Evolutionary conservation across 2,113 vertebrate genomes (phyloP).

Genomic region (Connochaetes taurinus): DNA sequence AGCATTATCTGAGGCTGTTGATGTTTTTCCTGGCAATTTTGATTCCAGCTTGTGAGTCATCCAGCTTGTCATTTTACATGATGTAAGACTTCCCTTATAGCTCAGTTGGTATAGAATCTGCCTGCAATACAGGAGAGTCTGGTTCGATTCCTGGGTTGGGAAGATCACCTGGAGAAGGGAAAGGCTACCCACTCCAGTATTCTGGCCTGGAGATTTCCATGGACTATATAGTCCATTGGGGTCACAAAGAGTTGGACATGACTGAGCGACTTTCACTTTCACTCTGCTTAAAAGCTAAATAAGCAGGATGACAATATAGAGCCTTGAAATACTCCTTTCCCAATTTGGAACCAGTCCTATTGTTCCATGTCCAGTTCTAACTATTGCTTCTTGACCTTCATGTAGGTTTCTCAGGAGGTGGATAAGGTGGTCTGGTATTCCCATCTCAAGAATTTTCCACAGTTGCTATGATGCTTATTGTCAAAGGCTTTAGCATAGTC

Average conservation of each 20-base stretch:
- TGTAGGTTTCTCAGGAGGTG: not conserved
- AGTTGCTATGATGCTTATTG: not conserved
- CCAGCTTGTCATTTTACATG: not conserved
- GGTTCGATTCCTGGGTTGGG: not conserved
- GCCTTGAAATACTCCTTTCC: not conserved
- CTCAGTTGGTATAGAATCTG: not conserved
- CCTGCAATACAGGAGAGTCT: not conserved
- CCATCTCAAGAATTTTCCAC: not conserved
- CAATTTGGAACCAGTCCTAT: not conserved
- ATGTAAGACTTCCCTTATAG: not conserved
- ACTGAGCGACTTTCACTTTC: not conserved
- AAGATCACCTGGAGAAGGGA: not conserved
- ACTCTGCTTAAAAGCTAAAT: not conserved
- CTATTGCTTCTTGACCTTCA: not conserved
- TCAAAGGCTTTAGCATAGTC: not conserved
- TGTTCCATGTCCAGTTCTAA: not conserved
- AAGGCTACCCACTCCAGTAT: not conserved
- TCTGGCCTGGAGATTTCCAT: not conserved
- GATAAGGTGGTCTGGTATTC: not conserved
- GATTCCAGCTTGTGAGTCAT: not conserved
- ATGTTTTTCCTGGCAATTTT: not conserved
- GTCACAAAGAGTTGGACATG: not conserved
- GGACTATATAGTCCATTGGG: not conserved
- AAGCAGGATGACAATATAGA: not conserved
- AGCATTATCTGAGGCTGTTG: not conserved